Evolutionary conservation across 1,140 invertebrate species (phyloP).

Genomic region (Aleiodes sp.): DNA sequence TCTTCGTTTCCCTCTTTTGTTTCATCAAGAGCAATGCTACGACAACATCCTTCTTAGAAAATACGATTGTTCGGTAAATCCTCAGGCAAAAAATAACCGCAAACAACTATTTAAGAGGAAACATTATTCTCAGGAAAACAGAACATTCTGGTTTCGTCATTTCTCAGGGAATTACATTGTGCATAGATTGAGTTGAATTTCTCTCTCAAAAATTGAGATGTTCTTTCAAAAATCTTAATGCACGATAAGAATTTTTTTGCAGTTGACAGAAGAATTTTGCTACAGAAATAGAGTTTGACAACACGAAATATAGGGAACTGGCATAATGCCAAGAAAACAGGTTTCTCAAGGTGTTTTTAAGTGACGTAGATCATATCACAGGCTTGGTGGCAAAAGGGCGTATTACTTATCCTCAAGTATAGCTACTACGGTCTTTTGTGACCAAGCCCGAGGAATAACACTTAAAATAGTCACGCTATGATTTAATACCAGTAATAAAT

Average conservation of each 20-base stretch:
- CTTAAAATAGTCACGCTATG: too few species aligned
- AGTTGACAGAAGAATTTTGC: neutral
- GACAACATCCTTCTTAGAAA: constrained; percentile 15
- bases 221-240: neutral
- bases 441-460: too few species aligned
- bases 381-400: too few species aligned
- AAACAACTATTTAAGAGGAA: neutral
- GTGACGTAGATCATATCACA: too few species aligned
- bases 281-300: too few species aligned
- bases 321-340: too few species aligned
- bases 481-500: too few species aligned
- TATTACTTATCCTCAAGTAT: too few species aligned
- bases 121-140: neutral
- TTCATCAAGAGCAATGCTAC: neutral
- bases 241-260: neutral
- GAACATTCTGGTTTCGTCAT: constrained; percentile 25
- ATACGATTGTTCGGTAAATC: constrained; percentile 27
- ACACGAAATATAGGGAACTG: too few species aligned
- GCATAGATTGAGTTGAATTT: constrained; percentile 1
- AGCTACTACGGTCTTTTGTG: too few species aligned
- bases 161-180: neutral
- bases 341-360: too few species aligned
- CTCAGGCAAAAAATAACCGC: constrained; percentile 13
- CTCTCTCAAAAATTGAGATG: constrained; percentile 21
- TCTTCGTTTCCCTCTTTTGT: constrained; percentile 9